Base-by-base conservation (phyloP, 2,113 vertebrate species). In the Psittacula cyanocephala region DNA sequence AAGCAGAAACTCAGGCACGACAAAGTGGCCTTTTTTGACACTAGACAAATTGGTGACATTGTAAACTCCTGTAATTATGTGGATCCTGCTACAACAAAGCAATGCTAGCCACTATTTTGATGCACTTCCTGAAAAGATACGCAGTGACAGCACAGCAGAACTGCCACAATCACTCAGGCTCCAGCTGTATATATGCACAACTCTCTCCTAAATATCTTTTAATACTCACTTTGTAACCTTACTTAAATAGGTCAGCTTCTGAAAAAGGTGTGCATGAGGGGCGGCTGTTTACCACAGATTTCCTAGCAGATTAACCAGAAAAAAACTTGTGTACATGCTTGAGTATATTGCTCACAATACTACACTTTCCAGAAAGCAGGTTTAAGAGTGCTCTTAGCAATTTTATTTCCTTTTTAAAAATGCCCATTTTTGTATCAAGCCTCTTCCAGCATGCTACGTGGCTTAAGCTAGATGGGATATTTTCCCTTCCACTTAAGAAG, bases 161-260 rank as follows among this genome's bases (percentile, higher is more conserved):
- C 83, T 89, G 93, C 86, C 92, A 91, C 83, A 94, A 84, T 29
- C n/a, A 35, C 63, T 91, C 83, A 85, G 65, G 8, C 44, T 83
- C 53, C 57, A 69, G 63, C 49, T 77, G 83, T 35, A 69, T 67
- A 72, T 77, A 52, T 17, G 27, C 55, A 46, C 35, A 81, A n/a
- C 7, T 44, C 17, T n/a, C 27, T 52, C 23, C 46, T 64, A 76
- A 81, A 28, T 39, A 41, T 12, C 37, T 71, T 88, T 29, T 43
- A 86, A 67, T 57, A 46, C 11, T n/a, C 60, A 35, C 62, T 89
- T 80, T 31, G 35, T 59, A 81, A 78, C 22, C 17, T 25, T 67
- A n/a, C 33, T 74, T 55, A 49, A 44, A 46, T 5, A 28, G 27
- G 16, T 25, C 63, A 65, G 52, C n/a, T 91, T 87, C 71, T 72